These are phyloP conservation scores for Arrhamphus sclerolepis DNA, from an alignment of 2,797 vertebrate genomes.

Conservation along the genomic window DNA sequence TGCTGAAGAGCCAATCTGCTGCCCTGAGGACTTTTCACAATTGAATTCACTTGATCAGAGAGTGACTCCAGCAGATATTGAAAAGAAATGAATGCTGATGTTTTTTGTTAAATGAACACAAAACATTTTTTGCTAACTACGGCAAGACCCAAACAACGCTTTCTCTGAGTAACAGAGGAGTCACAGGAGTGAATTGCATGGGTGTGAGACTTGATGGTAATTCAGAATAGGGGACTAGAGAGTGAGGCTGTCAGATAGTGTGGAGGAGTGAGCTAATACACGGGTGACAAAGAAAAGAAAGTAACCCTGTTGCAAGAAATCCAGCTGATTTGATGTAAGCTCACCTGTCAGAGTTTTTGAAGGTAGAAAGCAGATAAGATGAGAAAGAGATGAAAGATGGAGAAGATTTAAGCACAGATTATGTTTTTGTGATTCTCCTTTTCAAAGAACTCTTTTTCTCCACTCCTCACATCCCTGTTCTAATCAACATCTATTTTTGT, in stretches of 20 bases:
- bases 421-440: no score
- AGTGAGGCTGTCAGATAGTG: conserved; percentile 51
- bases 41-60: conserved; percentile 34
- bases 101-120: background rate
- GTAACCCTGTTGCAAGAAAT: conserved; percentile 43
- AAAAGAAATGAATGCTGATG: background rate
- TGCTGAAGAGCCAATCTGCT: conserved; percentile 35
- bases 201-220: conserved; percentile 39
- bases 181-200: background rate
- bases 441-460: no score
- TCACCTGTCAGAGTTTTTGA: conserved; percentile 30
- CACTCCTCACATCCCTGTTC: no score
- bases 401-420: background rate
- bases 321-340: conserved; percentile 27
- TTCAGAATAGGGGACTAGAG: conserved; percentile 46
- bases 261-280: conserved; percentile 46
- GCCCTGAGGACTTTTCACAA: conserved; percentile 25
- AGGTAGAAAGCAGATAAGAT: conserved; percentile 10
- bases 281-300: conserved; percentile 23
- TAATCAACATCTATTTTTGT: no score
- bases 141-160: conserved; percentile 2
- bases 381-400: conserved; percentile 4
- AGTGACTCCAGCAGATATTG: conserved; percentile 11
- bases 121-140: background rate
- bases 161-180: conserved; percentile 21